phyloP scores from a whole-genome alignment of 2,113 vertebrate species.

The Notiomystis cincta region DNA sequence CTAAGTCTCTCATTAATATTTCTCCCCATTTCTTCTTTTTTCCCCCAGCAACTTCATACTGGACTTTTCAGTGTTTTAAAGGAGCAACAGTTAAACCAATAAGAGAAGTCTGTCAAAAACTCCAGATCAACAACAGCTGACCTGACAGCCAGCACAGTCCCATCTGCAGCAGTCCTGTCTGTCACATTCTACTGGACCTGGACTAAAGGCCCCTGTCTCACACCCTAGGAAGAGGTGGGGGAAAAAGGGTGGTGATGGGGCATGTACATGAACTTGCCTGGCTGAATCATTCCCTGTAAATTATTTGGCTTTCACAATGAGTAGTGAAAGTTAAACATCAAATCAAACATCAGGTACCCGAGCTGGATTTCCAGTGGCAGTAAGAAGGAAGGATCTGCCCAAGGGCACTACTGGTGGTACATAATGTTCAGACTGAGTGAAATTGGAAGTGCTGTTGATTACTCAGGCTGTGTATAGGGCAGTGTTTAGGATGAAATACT shows the following conservation, averaged over 20 bases:
- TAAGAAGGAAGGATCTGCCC: neutral
- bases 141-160: neutral
- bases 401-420: neutral
- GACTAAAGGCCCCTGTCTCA: neutral
- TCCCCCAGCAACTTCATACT: neutral
- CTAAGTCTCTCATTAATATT: neutral
- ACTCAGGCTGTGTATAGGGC: neutral
- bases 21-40: neutral
- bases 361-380: neutral
- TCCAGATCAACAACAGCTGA: neutral
- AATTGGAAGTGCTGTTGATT: neutral
- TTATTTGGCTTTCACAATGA: neutral
- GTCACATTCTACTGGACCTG: neutral
- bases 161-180: neutral
- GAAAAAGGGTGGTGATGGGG: neutral
- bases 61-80: neutral
- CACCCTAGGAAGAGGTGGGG: neutral
- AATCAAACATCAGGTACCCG: neutral
- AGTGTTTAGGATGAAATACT: neutral
- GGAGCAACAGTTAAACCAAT: neutral
- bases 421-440: neutral
- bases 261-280: neutral
- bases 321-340: neutral
- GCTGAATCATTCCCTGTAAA: neutral
- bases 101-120: neutral